Evolutionary conservation across 1,140 invertebrate genomes (phyloP).

Genomic region (Pseudomyrmex pallidus): DNA sequence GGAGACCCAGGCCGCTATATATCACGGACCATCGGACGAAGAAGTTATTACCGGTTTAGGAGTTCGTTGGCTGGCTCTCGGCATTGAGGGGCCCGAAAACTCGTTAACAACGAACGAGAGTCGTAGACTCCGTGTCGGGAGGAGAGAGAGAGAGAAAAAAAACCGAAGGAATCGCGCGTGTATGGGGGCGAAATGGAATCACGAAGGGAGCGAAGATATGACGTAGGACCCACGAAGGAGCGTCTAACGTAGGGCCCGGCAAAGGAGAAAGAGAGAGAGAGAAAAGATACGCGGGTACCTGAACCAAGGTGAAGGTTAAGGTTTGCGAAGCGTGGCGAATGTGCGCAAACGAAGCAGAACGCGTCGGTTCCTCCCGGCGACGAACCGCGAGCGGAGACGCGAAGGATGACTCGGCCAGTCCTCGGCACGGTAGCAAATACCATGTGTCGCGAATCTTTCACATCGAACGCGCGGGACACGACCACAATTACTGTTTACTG

Average conservation of each 20-base stretch:
- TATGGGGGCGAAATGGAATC: slow-evolving; percentile 20
- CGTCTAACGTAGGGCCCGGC: slow-evolving; percentile 1
- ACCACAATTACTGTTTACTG: not conserved
- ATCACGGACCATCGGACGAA: slow-evolving; percentile 72
- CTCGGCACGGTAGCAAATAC: slow-evolving; percentile 1
- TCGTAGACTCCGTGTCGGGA: slow-evolving; percentile 11
- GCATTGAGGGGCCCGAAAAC: slow-evolving; percentile 68
- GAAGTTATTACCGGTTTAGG: slow-evolving; percentile 77
- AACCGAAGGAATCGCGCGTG: not conserved
- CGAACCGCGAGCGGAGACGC: not conserved
- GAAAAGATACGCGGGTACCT: not conserved
- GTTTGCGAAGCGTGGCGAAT: slow-evolving; percentile 36
- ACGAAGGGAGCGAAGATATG: slow-evolving; percentile 1
- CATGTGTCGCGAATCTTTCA: slow-evolving; percentile 22
- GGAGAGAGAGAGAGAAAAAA: not conserved
- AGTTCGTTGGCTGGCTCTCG: slow-evolving; percentile 61
- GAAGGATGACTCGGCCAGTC: slow-evolving; percentile 26
- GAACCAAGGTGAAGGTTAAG: slow-evolving; percentile 40
- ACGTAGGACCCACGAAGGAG: slow-evolving; percentile 19
- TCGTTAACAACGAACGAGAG: slow-evolving; percentile 72
- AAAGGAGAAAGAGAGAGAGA: not conserved
- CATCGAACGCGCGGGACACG: not conserved
- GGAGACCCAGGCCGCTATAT: slow-evolving; percentile 36
- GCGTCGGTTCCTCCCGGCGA: not conserved
- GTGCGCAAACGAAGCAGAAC: slow-evolving; percentile 46